Conservation (phyloP, 2,888 invertebrate genomes). For the Macrosiphum euphorbiae region DNA sequence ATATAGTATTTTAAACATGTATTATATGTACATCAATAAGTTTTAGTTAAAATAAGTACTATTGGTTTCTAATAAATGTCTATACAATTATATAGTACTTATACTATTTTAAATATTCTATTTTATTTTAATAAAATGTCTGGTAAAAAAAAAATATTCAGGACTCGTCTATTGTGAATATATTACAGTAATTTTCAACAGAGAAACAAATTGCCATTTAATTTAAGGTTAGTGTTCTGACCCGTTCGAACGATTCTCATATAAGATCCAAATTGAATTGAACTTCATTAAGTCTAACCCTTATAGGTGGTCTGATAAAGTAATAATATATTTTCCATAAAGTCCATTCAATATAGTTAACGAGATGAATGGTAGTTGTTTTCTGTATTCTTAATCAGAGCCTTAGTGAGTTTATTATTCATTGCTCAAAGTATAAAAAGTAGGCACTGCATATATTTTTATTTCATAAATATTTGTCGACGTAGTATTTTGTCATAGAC, state of each 20-base stretch:
- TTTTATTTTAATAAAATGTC: not conserved
- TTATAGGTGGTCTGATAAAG: not conserved
- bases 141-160: not conserved
- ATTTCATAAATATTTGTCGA: not conserved
- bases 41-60: not conserved
- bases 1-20: not conserved
- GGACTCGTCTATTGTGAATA: not conserved
- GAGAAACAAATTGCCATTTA: conserved; percentile 9
- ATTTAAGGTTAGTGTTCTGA: conserved; percentile 1
- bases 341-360: conserved; percentile 5
- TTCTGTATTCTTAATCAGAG: not conserved
- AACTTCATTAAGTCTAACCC: conserved; percentile 31
- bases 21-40: not conserved
- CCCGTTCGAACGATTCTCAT: not conserved
- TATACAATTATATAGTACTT: too few relatives aligned
- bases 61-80: too few relatives aligned
- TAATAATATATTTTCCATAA: conserved; percentile 16
- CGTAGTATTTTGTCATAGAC: not conserved
- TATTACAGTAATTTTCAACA: not conserved
- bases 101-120: not conserved
- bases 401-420: not conserved
- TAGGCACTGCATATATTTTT: not conserved
- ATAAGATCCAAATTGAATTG: conserved; percentile 28
- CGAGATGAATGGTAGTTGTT: not conserved
- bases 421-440: not conserved